These are phyloP conservation scores for Amaurobius ferox DNA, from an alignment of 2,888 invertebrate species.

Conservation along the genomic window DNA sequence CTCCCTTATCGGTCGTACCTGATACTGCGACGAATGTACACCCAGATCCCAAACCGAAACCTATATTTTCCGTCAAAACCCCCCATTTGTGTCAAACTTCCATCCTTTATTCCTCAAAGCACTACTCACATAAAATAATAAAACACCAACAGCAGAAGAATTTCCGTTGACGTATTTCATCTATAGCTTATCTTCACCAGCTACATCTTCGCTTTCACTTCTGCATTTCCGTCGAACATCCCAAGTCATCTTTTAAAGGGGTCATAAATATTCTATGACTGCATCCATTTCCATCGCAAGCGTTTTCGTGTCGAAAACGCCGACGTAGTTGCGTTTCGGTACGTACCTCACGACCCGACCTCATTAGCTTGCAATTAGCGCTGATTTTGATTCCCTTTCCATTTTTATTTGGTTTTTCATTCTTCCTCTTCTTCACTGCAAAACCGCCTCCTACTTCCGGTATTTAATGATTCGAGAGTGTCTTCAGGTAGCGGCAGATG, in stretches of 20 bases:
- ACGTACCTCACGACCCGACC: slow-evolving; percentile 68
- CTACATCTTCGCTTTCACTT: not conserved
- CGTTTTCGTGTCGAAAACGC: slow-evolving; percentile 43
- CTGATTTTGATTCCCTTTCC: slow-evolving; percentile 33
- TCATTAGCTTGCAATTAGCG: slow-evolving; percentile 64
- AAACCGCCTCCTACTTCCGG: slow-evolving; percentile 63
- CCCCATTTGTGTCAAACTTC: not conserved
- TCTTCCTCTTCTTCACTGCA: slow-evolving; percentile 27
- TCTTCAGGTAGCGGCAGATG: slow-evolving; percentile 31
- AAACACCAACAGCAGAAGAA: not conserved
- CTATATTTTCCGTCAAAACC: not conserved
- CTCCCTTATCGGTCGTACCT: not conserved
- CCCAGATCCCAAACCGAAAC: not conserved
- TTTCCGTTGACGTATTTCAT: not conserved
- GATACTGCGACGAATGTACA: not conserved
- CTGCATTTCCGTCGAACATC: not conserved
- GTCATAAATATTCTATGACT: slow-evolving; percentile 11
- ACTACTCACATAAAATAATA: not conserved
- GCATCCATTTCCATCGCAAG: not conserved
- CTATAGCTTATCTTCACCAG: not conserved
- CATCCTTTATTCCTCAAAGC: not conserved
- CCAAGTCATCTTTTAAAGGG: not conserved
- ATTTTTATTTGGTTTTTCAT: not conserved
- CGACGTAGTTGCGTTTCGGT: slow-evolving; percentile 7
- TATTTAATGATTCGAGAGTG: slow-evolving; percentile 60